Base-by-base conservation (phyloP, 2,797 vertebrate genomes). In the Phrynocephalus guinanensis region DNA sequence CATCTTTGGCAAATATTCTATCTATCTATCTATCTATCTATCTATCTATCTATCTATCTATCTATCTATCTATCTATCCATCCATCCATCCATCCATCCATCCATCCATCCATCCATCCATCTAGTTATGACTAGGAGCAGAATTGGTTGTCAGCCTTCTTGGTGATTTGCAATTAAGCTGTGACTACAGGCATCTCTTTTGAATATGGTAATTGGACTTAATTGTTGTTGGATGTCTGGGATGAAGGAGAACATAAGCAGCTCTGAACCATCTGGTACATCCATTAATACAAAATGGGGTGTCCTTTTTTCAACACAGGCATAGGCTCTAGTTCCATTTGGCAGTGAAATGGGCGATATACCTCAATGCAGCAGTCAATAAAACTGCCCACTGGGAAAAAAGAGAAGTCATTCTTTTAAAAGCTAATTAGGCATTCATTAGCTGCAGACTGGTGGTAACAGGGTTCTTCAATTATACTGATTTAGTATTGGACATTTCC, bases 71-170 rank as follows among this genome's bases (percentile, higher is more conserved):
- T 5, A 5, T 44, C 38, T 38, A 38, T 38, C 38, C 3, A 38
- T 38, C 38, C 2, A 38, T 38, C 38, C 2, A 38, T 38, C 38
- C 2, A 38, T 38, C 38, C 38, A 38, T 38, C 38, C 38, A 44
- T 44, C 38, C 38, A 44, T 44, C 38, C 38, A 44, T 44, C 38
- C 38, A 44, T 44, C 38, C 38, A 44, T 44, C 38, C 5, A 44
- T 44, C 38, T 44, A 44, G 38, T 44, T 44, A 44, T 92, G 52
- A 72, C 88, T 91, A 87, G 48, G 86, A 52, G 18, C 71, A 73
- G 86, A 67, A 75, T 87, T 91, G 92, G 72, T 90, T 86, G 8
- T 93, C 87, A 94, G 83, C 88, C 91, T 56, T 44, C 48, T 91
- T 66, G 50, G 86, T 85, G 85, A 94, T 92, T 93, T 87, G 66